phyloP scores from a whole-genome alignment of 2,888 invertebrate species.

The Drosophila acutilabella region DNA sequence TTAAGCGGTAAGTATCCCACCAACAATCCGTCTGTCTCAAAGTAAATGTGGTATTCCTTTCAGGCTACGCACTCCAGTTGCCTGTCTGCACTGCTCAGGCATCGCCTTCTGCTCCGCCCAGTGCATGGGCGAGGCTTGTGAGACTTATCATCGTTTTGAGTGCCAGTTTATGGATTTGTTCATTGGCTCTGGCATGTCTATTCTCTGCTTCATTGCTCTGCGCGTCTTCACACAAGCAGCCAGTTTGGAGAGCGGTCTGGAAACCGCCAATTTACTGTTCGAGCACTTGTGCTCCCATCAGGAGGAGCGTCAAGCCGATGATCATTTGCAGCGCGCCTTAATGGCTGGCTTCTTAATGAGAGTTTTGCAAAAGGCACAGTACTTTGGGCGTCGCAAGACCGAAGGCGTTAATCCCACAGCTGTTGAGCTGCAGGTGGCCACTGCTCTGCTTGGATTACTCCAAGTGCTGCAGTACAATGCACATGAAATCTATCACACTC shows the following conservation, averaged over 20 bases:
- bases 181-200: slow-evolving; percentile 93
- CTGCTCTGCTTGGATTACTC: slow-evolving; percentile 89
- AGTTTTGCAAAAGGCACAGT: slow-evolving; percentile 89
- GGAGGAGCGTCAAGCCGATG: slow-evolving; percentile 87
- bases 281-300: slow-evolving; percentile 89
- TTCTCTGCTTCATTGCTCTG: slow-evolving; percentile 90
- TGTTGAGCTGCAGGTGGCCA: slow-evolving; percentile 87
- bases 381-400: slow-evolving; percentile 86
- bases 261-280: slow-evolving; percentile 86
- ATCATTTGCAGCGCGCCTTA: slow-evolving; percentile 90
- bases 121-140: slow-evolving; percentile 88
- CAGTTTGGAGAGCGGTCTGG: slow-evolving; percentile 82
- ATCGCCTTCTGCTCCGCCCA: slow-evolving; percentile 90
- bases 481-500: slow-evolving; percentile 92
- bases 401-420: slow-evolving; percentile 85
- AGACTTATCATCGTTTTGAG: slow-evolving; percentile 90
- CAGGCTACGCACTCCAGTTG: slow-evolving; percentile 88
- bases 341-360: slow-evolving; percentile 92
- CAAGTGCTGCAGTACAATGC: slow-evolving; percentile 94
- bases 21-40: neutral
- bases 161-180: slow-evolving; percentile 91
- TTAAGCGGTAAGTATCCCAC: slow-evolving; percentile 87
- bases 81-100: slow-evolving; percentile 90
- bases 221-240: slow-evolving; percentile 90
- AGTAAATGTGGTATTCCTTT: neutral